These are phyloP conservation scores for Siderastrea siderea DNA, from an alignment of 92 coral and sea anemone species.

Conservation along the genomic window DNA sequence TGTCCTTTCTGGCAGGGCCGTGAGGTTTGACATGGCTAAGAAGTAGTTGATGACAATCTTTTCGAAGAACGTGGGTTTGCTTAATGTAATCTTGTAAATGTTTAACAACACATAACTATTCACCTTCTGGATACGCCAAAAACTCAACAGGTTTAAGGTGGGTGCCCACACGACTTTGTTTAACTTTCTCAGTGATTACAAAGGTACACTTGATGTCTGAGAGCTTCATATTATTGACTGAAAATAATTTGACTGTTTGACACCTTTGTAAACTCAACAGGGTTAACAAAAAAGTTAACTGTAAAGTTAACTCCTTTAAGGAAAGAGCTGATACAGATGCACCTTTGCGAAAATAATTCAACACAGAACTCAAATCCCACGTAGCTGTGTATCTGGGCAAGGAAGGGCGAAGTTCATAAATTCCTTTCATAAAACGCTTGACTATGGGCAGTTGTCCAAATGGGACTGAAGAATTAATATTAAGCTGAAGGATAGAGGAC, in stretches of 20 bases:
- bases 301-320: constrained; percentile 52
- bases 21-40: constrained; percentile 59
- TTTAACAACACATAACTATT: constrained; percentile 7
- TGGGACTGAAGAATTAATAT: constrained; percentile 27
- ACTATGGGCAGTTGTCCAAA: constrained; percentile 52
- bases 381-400: neutral
- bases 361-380: constrained; percentile 7
- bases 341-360: constrained; percentile 1
- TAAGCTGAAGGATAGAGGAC: constrained; percentile 24
- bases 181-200: constrained; percentile 31
- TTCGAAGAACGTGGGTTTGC: constrained; percentile 15
- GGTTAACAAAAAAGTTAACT: constrained; percentile 29
- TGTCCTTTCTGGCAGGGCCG: constrained; percentile 57
- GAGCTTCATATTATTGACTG: constrained; percentile 34
- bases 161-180: constrained; percentile 42
- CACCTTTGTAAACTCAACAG: constrained; percentile 21
- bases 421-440: constrained; percentile 58
- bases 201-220: constrained; percentile 30
- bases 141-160: constrained; percentile 44
- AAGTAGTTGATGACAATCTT: constrained; percentile 18
- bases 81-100: constrained; percentile 36
- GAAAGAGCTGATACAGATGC: constrained; percentile 5
- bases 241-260: constrained; percentile 54
- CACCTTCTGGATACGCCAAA: neutral
- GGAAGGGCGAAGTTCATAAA: constrained; percentile 33